Conservation (phyloP, 2,113 vertebrate species). For the Blennius ocellaris region DNA sequence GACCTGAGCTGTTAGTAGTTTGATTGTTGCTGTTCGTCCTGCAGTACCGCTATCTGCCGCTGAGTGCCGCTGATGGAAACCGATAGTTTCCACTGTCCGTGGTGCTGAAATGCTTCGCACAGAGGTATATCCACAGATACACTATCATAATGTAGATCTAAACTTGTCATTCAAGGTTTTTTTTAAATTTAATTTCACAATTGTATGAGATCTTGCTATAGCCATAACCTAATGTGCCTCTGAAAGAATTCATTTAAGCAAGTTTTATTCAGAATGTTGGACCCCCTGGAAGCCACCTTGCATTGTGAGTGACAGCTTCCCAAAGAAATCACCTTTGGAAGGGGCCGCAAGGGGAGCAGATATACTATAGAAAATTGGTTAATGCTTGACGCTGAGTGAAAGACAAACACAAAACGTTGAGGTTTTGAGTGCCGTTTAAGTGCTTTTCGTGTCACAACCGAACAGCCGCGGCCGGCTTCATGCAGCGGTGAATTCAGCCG, state of each 20-base stretch:
- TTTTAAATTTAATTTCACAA: background rate
- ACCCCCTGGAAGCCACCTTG: too few relatives aligned
- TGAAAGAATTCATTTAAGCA: too few relatives aligned
- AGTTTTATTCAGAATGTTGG: too few relatives aligned
- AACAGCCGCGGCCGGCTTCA: constrained; percentile 33
- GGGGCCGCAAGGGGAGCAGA: background rate
- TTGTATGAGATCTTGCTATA: background rate
- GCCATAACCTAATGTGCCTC: too few relatives aligned
- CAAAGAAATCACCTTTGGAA: background rate
- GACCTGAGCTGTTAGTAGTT: too few relatives aligned
- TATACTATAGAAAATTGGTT: background rate
- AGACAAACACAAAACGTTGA: background rate
- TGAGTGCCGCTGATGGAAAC: constrained; percentile 61
- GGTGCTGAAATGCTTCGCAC: constrained; percentile 69
- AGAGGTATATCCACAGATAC: background rate
- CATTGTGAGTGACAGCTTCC: too few relatives aligned
- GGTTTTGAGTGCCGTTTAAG: background rate
- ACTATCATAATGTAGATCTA: background rate
- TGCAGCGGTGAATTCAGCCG: constrained; percentile 20
- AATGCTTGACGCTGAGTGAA: background rate
- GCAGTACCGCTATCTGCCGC: constrained; percentile 26
- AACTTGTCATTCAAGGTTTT: background rate
- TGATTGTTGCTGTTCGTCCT: background rate
- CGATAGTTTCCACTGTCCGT: constrained; percentile 52
- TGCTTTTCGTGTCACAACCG: background rate